A percentile compares a stretch with the other conserved stretches of the same genome.
Evolutionary conservation across 2,888 invertebrate genomes (phyloP).

Genomic region (Lutraria lutraria): DNA sequence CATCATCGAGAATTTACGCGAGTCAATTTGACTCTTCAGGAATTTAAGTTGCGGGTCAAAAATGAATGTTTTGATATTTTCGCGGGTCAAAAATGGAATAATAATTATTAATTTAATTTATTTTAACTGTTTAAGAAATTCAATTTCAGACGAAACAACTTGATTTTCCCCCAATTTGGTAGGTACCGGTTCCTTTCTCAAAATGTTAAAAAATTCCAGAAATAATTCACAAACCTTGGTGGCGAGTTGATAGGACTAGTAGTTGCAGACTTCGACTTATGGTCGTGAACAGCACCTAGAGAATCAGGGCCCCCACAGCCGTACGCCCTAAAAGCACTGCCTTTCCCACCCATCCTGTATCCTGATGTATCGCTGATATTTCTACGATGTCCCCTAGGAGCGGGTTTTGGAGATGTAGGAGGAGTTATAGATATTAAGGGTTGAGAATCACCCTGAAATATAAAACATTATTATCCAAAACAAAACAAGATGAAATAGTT

Average conservation of each 20-base stretch:
- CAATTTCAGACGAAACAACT: no score
- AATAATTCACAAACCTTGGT: slow-evolving; percentile 76
- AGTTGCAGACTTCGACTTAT: slow-evolving; percentile 85
- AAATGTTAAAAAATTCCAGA: no score
- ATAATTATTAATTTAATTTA: no score
- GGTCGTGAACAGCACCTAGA: slow-evolving; percentile 71
- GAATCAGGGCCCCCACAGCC: slow-evolving; percentile 60
- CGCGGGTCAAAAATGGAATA: no score
- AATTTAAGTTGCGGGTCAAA: no score
- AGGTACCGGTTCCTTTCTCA: no score
- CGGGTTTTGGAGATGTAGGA: slow-evolving; percentile 80
- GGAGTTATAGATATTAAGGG: slow-evolving; percentile 79
- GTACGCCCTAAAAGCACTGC: slow-evolving; percentile 85
- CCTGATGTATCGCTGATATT: slow-evolving; percentile 92
- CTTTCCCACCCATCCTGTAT: slow-evolving; percentile 82
- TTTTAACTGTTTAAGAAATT: no score
- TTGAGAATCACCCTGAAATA: slow-evolving; percentile 74
- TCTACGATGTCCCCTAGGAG: slow-evolving; percentile 90
- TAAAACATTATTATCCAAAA: neutral
- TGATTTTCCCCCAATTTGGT: no score
- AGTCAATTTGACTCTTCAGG: no score
- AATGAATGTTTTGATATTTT: no score
- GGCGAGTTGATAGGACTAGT: slow-evolving; percentile 84
- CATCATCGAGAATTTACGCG: no score
- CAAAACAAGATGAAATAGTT: no score